Percentiles rank a stretch among this genome's conserved stretches.
phyloP scores from a whole-genome alignment of 2,797 vertebrate species.

The Sebastes nivosus region DNA sequence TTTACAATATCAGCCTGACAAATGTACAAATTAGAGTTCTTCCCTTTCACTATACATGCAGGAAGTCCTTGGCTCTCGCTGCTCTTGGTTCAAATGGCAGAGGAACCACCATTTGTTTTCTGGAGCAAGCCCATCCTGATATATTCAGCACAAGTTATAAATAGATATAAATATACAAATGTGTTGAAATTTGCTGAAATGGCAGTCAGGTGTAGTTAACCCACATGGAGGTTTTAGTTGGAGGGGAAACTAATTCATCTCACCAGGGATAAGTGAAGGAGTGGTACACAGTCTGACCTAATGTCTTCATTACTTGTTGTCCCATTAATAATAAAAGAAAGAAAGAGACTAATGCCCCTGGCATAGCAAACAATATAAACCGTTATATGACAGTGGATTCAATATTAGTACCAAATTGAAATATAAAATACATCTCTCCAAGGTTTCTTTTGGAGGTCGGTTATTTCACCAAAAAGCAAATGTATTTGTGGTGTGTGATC shows the following conservation, averaged over 20 bases:
- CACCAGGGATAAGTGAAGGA: constrained; percentile 14
- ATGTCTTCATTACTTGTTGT: constrained; percentile 19
- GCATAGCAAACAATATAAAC: not conserved
- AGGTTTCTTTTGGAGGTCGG: not conserved
- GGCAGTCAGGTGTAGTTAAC: constrained; percentile 54
- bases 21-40: constrained; percentile 25
- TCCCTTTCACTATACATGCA: not conserved
- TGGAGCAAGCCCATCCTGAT: constrained; percentile 25
- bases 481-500: not conserved
- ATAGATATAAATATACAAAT: constrained; percentile 56
- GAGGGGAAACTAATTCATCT: constrained; percentile 45
- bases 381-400: not conserved
- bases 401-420: not conserved
- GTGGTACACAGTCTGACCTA: constrained; percentile 29
- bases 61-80: not conserved
- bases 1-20: constrained; percentile 42
- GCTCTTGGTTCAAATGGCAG: constrained; percentile 16
- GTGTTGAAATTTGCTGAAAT: constrained; percentile 59
- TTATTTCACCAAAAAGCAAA: not conserved
- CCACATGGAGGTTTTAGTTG: constrained; percentile 48
- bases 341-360: not conserved
- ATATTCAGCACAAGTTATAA: constrained; percentile 59
- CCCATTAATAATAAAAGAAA: not conserved
- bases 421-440: not conserved
- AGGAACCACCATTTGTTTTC: constrained; percentile 51